Evolutionary conservation across 2,888 invertebrate genomes (phyloP).

Genomic region (Anthophora plumipes): DNA sequence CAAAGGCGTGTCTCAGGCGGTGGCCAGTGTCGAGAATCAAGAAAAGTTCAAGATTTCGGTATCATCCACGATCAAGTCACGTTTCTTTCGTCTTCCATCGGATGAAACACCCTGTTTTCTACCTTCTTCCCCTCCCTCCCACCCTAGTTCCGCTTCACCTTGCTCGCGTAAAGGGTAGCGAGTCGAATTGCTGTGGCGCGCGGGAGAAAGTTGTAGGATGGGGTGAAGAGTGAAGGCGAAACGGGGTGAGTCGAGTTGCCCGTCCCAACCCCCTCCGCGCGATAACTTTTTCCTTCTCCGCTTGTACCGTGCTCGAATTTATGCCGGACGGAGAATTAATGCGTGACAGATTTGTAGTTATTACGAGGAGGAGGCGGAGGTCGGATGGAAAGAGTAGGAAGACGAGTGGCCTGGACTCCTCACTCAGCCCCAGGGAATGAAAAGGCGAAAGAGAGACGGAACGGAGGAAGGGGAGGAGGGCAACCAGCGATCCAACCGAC

Average conservation of each 20-base stretch:
- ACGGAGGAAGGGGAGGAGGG: conserved; percentile 1
- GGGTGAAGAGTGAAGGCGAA: conserved; percentile 46
- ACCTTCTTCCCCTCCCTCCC: background rate
- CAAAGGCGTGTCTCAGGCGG: too few relatives aligned
- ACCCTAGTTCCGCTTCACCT: conserved; percentile 33
- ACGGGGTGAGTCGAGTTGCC: conserved; percentile 54
- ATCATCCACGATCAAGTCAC: too few relatives aligned
- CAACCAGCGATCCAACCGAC: conserved; percentile 1
- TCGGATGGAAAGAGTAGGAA: conserved; percentile 74
- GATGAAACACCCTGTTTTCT: background rate
- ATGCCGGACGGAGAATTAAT: conserved; percentile 84
- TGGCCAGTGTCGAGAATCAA: too few relatives aligned
- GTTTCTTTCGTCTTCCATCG: background rate
- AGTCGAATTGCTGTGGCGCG: conserved; percentile 55
- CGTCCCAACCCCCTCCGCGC: conserved; percentile 68
- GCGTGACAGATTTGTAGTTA: conserved; percentile 84
- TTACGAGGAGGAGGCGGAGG: conserved; percentile 76
- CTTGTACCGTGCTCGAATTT: conserved; percentile 82
- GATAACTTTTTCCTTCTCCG: conserved; percentile 81
- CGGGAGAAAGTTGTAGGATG: conserved; percentile 35
- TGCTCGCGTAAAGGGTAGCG: conserved; percentile 43
- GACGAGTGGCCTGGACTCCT: conserved; percentile 77
- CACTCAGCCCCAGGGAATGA: conserved; percentile 75
- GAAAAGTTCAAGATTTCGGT: too few relatives aligned
- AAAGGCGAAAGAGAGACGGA: conserved; percentile 59